Evolutionary conservation across 2,113 vertebrate species (phyloP), one percentile per base, ranked within the genome.

Genomic region (Pituophis catenifer): DNA sequence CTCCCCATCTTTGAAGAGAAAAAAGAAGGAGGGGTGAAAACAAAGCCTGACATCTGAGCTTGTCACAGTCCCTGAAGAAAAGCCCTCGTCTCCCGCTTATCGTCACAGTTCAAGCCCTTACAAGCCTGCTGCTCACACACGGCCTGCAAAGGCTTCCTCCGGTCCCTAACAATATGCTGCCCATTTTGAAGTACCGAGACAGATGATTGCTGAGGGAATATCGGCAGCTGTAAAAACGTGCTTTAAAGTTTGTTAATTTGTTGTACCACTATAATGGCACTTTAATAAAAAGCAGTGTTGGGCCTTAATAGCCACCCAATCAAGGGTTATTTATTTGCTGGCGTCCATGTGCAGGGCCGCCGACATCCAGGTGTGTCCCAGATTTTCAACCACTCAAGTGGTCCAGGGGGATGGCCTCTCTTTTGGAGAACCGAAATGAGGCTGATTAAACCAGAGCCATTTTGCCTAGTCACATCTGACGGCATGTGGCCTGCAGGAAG

Each of bases 241-340:
- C 97, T 97, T 98, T 98, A 97, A 98, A 98, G 96, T 98, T 97
- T 95, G 97, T 98, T 98, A 97, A 98, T 98, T 97, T 97, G 97
- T 97, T 97, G 96, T 97, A 97, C 96, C 97, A 97, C 97, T 96
- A 97, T 98, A 98, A 98, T 97, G 96, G 97, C 97, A 96, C 97
- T 97, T 98, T 98, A 98, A 98, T 98, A 98, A 98, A 92, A 98
- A 97, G 96, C 96, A 97, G 97, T 96, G 97, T 97, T 97, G 97
- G 89, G 94, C 96, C 97, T 97, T 98, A 98, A 98, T 98, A 97
- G 97, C 95, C 96, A 96, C 96, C 98, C 97, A 98, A 98, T 98
- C 98, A 98, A 97, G 97, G 96, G 95, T 98, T 98, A 98, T 98
- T 98, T 98, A 98, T 98, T 98, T 98, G 97, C 97, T 96, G 91